Evolutionary conservation across 2,113 vertebrate genomes (phyloP).

Genomic region (Pygoscelis adeliae): DNA sequence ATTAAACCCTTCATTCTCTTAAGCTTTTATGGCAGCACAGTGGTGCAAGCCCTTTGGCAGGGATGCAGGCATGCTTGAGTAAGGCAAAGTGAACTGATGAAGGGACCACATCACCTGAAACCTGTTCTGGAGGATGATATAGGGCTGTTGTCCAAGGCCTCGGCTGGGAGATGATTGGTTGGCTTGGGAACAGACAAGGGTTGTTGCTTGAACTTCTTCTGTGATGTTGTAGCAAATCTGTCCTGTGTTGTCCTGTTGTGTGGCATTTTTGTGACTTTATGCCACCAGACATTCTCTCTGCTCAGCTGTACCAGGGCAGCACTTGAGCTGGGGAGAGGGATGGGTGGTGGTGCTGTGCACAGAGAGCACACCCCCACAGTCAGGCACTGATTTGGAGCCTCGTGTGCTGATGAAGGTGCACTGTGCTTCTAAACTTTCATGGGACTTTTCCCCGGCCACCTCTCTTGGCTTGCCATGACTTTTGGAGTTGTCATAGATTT

Average conservation of each 20-base stretch:
- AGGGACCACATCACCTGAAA: not conserved
- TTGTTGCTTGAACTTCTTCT: not conserved
- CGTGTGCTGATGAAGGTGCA: not conserved
- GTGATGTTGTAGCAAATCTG: not conserved
- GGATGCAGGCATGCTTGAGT: not conserved
- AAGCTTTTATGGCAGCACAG: not conserved
- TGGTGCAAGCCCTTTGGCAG: not conserved
- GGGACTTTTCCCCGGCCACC: not conserved
- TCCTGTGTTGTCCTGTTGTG: not conserved
- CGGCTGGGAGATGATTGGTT: not conserved
- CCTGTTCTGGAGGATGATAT: not conserved
- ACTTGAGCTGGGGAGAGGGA: fast-evolving
- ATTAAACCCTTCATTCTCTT: not conserved
- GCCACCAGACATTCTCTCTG: not conserved
- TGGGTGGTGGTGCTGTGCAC: too few species aligned
- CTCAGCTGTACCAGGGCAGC: not conserved
- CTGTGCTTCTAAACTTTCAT: not conserved
- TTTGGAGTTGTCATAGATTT: not conserved
- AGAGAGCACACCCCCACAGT: not conserved
- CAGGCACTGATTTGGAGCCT: not conserved
- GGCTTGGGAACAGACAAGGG: not conserved
- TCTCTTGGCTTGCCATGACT: not conserved
- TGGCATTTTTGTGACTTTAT: not conserved
- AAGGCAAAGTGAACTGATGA: not conserved
- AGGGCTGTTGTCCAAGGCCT: not conserved